phyloP scores from a whole-genome alignment of 2,797 vertebrate genomes.

The Champsocephalus gunnari region DNA sequence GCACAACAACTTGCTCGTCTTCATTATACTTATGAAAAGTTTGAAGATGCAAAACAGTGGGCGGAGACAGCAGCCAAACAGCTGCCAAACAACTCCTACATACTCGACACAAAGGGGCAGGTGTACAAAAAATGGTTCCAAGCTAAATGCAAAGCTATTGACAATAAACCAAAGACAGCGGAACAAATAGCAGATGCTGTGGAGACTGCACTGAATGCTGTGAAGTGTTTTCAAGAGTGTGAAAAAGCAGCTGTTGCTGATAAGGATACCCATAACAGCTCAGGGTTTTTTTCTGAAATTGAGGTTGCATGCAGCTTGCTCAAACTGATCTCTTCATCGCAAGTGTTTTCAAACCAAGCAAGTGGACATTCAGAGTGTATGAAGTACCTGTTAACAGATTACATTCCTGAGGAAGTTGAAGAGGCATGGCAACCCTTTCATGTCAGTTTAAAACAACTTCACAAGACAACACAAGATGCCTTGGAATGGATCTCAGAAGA shows the following conservation, averaged over 20 bases:
- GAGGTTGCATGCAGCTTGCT: slow-evolving; percentile 86
- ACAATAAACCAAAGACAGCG: slow-evolving; percentile 68
- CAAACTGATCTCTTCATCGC: slow-evolving; percentile 78
- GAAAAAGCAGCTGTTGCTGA: slow-evolving; percentile 82
- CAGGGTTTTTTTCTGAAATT: slow-evolving; percentile 84
- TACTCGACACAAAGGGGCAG: slow-evolving; percentile 89
- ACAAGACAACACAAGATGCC: slow-evolving; percentile 78
- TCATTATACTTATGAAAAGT: slow-evolving; percentile 77
- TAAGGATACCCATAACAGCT: slow-evolving; percentile 74
- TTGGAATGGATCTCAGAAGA: slow-evolving; percentile 90
- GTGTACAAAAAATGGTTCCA: slow-evolving; percentile 87
- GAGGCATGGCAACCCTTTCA: slow-evolving; percentile 84
- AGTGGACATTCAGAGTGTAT: slow-evolving; percentile 75
- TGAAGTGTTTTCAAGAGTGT: slow-evolving; percentile 85
- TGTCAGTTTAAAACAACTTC: slow-evolving; percentile 80
- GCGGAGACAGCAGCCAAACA: slow-evolving; percentile 79
- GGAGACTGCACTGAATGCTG: slow-evolving; percentile 83
- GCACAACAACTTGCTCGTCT: slow-evolving; percentile 90
- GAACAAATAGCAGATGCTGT: slow-evolving; percentile 75
- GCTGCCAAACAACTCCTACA: slow-evolving; percentile 84
- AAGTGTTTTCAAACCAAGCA: slow-evolving; percentile 70
- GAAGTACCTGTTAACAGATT: slow-evolving; percentile 84
- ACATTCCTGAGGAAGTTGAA: slow-evolving; percentile 81
- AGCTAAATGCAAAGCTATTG: slow-evolving; percentile 72
- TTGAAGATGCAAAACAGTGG: slow-evolving; percentile 85